Percentiles rank a stretch among this genome's conserved stretches.
Evolutionary conservation across 2,888 invertebrate genomes (phyloP).

Genomic region (Lasiommata megera): DNA sequence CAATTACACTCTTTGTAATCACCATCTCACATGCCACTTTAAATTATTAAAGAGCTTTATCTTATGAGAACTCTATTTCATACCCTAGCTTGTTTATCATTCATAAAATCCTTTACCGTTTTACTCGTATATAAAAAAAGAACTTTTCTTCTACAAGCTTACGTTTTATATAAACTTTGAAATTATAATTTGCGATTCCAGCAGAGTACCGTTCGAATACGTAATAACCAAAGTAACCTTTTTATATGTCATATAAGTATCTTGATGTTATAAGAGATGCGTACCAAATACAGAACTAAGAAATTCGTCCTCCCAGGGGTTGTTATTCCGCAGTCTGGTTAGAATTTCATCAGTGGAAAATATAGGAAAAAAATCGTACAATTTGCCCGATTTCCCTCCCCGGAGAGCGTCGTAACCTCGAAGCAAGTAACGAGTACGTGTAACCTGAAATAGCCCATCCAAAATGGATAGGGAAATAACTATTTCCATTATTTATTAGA

Average conservation of each 20-base stretch:
- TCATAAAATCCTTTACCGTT: too few species aligned
- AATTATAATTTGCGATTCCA: too few species aligned
- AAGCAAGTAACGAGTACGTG: neutral
- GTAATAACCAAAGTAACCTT: too few species aligned
- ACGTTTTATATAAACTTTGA: too few species aligned
- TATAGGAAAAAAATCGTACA: conserved; percentile 30
- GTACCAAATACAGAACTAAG: conserved; percentile 4
- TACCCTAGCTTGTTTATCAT: too few species aligned
- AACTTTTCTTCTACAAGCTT: too few species aligned
- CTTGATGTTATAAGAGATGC: neutral
- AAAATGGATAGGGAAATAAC: conserved; percentile 2
- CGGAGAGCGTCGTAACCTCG: conserved; percentile 10
- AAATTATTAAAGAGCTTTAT: too few species aligned
- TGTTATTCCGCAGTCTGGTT: conserved; percentile 21
- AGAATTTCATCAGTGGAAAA: conserved; percentile 33
- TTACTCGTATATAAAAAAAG: too few species aligned
- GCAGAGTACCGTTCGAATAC: too few species aligned
- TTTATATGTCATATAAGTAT: neutral
- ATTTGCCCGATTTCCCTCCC: conserved; percentile 18
- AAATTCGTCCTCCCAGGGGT: conserved; percentile 18
- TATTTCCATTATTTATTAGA: neutral
- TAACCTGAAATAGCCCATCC: conserved; percentile 1
- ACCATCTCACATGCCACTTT: too few species aligned
- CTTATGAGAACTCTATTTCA: too few species aligned
- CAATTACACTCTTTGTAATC: too few species aligned